Evolutionary conservation across 2,113 vertebrate species (phyloP).

Genomic region (Penelope pileata): DNA sequence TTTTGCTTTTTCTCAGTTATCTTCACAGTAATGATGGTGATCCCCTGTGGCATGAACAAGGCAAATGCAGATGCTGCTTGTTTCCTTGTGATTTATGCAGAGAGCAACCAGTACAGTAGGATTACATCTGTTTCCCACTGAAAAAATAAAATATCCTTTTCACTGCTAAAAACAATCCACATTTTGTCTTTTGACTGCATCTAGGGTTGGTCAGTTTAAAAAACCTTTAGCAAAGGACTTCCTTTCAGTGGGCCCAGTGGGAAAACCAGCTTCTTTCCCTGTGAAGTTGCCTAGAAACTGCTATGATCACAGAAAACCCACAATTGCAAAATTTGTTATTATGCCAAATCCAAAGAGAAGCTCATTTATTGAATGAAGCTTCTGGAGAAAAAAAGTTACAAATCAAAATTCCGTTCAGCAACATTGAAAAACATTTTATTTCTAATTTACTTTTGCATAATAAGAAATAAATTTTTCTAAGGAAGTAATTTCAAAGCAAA

Average conservation of each 20-base stretch:
- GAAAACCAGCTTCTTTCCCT: background rate
- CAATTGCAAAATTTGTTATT: conserved; percentile 37
- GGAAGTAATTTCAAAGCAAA: background rate
- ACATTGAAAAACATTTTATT: background rate
- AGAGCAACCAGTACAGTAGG: conserved; percentile 24
- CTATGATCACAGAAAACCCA: conserved; percentile 14
- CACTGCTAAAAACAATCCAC: conserved; percentile 27
- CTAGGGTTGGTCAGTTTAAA: conserved; percentile 16
- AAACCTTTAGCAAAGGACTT: background rate
- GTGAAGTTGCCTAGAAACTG: conserved; percentile 20
- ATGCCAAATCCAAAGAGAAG: background rate
- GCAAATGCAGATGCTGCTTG: conserved; percentile 59
- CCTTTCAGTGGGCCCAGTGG: background rate
- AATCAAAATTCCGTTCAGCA: background rate
- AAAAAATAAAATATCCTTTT: conserved; percentile 30
- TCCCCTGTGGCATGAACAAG: conserved; percentile 50
- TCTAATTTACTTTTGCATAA: background rate
- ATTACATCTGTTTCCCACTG: conserved; percentile 48
- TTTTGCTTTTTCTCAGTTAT: conserved; percentile 23
- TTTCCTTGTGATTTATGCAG: conserved; percentile 48
- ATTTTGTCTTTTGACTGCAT: conserved; percentile 49
- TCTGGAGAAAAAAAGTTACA: background rate
- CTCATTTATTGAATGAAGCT: background rate
- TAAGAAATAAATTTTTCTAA: background rate
- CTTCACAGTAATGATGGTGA: conserved; percentile 45